Percentiles rank a stretch among this genome's conserved stretches.
These are phyloP conservation scores for Agonopterix arenella DNA, from an alignment of 2,888 invertebrate species.

Conservation along the genomic window DNA sequence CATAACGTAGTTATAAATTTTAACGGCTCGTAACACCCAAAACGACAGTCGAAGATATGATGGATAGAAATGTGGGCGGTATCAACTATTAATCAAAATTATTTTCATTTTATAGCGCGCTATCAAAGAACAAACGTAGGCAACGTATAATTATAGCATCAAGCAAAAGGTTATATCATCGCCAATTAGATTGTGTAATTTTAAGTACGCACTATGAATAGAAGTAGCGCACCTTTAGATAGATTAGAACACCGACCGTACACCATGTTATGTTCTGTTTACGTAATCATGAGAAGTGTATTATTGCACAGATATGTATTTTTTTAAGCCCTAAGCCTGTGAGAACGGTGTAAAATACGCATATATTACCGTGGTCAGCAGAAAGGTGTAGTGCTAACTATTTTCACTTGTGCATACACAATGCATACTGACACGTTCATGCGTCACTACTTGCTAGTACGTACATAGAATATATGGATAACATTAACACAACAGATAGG, in stretches of 20 bases:
- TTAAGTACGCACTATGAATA: conserved; percentile 42
- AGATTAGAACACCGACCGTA: conserved; percentile 38
- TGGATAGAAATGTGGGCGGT: conserved; percentile 37
- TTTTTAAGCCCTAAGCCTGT: conserved; percentile 17
- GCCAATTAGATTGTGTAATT: conserved; percentile 42
- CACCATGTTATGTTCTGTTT: conserved; percentile 33
- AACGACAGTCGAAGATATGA: conserved; percentile 23
- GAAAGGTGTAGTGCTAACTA: not conserved
- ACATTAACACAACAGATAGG: not conserved
- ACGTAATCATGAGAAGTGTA: conserved; percentile 41
- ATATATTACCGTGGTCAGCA: conserved; percentile 3
- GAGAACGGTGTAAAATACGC: conserved; percentile 13
- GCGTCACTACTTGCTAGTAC: conserved; percentile 1
- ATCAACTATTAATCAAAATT: conserved; percentile 38
- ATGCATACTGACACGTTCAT: not conserved
- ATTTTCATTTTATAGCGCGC: conserved; percentile 15
- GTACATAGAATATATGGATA: not conserved
- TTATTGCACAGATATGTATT: conserved; percentile 23
- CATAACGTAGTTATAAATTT: conserved; percentile 27
- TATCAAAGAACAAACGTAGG: conserved; percentile 29
- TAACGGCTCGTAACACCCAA: conserved; percentile 3
- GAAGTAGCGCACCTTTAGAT: conserved; percentile 58
- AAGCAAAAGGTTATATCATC: conserved; percentile 47
- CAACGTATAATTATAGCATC: conserved; percentile 42
- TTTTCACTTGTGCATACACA: conserved; percentile 1